Base-by-base conservation (phyloP, 2,113 vertebrate species). In the Antennarius striatus region DNA sequence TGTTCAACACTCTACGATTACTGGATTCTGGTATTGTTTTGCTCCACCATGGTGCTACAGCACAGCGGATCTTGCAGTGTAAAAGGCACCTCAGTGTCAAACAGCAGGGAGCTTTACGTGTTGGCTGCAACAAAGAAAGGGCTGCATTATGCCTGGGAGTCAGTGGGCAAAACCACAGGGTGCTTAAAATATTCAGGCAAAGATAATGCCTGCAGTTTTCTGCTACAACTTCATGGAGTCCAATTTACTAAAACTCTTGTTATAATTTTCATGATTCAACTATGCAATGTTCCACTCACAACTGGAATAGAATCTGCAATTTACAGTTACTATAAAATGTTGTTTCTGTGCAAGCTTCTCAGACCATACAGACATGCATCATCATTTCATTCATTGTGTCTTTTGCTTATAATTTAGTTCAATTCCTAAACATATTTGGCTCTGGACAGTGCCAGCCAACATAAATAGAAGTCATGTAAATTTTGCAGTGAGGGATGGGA, bases 31-130 rank as follows among this genome's bases (percentile, higher is more conserved):
- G 51, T 46, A 46, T 63, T 68, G 66, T 74, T 79, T 66, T 28
- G 12, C 48, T 59, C 51, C 16, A 22, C 22, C 22, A 22, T 22
- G 22, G 64, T 73, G 69, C 75, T 9, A 53, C 56, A 32, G n/a
- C 63, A 14, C 60, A 75, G 58, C 60, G 70, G 58, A 78, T 22
- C 22, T 22, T 22, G 2, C 22, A 22, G 68, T 62, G 54, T 56
- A 75, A 72, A 75, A 80, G 71, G 61, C 68, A 52, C 53, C 80
- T 69, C 63, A 45, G 56, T 77, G 62, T 67, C 30, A 53, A 82
- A 64, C 75, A 79, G 83, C 67, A 43, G 75, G 77, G 46, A 74
- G 6, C 75, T 78, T 69, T 79, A 61, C 83, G 68, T 66, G 64
- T 56, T 76, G 78, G 75, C 79, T 79, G 60, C 71, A 58, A 0